A percentile compares a stretch with the other conserved stretches of the same genome.
Evolutionary conservation across 2,113 vertebrate genomes (phyloP).

Genomic region (Dryoscopus gambensis): DNA sequence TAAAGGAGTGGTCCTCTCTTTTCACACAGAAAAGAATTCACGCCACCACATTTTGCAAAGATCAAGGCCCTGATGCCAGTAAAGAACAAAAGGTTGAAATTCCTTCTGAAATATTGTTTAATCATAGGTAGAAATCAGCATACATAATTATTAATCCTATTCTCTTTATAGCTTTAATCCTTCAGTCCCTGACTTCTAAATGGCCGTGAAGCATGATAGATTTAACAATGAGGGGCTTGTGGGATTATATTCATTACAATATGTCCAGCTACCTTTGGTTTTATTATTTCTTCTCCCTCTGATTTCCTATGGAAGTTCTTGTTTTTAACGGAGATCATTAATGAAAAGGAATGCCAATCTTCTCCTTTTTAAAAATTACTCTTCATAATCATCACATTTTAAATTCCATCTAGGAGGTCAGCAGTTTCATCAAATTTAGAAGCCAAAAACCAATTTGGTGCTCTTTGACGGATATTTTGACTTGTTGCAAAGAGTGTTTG

Average conservation of each 20-base stretch:
- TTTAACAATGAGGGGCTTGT: background rate
- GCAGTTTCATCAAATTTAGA: background rate
- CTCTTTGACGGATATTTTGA: background rate
- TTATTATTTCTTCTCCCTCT: background rate
- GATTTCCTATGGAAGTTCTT: background rate
- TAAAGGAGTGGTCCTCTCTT: background rate
- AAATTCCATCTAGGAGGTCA: background rate
- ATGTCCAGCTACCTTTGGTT: background rate
- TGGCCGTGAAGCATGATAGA: background rate
- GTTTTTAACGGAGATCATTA: background rate
- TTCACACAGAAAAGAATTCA: background rate
- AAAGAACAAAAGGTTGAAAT: background rate
- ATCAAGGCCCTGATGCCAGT: background rate
- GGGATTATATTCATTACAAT: background rate
- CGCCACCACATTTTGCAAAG: background rate
- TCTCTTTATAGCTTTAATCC: background rate
- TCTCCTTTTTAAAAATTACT: background rate
- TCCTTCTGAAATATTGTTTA: slow-evolving; percentile 7
- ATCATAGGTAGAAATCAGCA: background rate
- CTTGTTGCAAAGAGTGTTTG: background rate
- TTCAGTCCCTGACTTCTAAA: slow-evolving; percentile 3
- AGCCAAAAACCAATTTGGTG: background rate
- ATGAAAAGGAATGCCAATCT: background rate
- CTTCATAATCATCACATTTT: background rate
- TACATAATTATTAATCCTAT: background rate